Evolutionary conservation across 2,888 invertebrate species (phyloP), one percentile per base, ranked within the genome.

Genomic region (Troides oblongomaculatus): DNA sequence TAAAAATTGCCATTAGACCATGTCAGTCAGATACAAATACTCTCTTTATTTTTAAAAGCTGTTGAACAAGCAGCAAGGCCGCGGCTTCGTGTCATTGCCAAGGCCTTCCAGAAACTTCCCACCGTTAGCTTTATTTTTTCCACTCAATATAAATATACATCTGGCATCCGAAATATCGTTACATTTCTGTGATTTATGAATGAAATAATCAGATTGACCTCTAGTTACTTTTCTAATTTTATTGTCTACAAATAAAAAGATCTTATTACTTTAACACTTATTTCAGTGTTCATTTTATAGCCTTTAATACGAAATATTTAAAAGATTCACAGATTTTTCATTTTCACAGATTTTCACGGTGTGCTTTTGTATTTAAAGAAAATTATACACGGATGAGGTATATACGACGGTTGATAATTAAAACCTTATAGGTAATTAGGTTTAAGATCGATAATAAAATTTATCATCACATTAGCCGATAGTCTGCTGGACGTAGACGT

Each of bases 11-110:
- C 50, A 12, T 17, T 30, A n/a, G 43, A 56, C 46, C 21, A 36
- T 53, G 58, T 21, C 21, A 21, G 50, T 59, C 39, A 36, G 18
- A 66, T 70, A 62, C 59, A 66, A 70, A 70, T 66, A 63, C 50
- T 43, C 50, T 62, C 75, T 79, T 76, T 81, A 80, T 80, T 78
- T 79, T 74, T 71, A 77, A 75, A 75, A 75, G 66, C 62, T 71
- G 69, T 68, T 76, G 75, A 75, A 78, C 76, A 77, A 76, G 74
- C 74, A 68, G 74, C 83, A 82, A 82, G 85, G 81, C 74, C 79
- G 73, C 70, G 72, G 58, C 70, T 66, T 69, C 74, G 73, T 81
- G 82, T 82, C 85, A 85, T 77, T 85, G 86, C 84, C 86, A 86
- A 86, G 86, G 86, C 72, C 79, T 83, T 79, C 80, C 74, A 79